Percentiles rank a stretch among this genome's conserved stretches.
phyloP scores from a whole-genome alignment of 1,140 invertebrate species.

The Caenorhabditis brenneri region DNA sequence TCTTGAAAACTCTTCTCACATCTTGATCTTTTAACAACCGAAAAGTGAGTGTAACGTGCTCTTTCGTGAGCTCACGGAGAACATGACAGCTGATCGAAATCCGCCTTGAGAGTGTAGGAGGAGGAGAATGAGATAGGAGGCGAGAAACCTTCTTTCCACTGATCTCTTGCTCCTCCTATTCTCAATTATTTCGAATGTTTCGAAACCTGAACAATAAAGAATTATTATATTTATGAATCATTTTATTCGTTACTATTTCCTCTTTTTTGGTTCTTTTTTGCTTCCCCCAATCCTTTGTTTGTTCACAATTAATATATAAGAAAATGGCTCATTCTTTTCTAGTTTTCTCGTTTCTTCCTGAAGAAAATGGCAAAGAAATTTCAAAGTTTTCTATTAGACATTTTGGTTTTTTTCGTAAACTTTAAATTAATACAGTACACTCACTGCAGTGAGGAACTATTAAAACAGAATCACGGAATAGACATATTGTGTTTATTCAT shows the following conservation, averaged over 20 bases:
- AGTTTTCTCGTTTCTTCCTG: not conserved
- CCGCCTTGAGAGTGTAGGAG: conserved; percentile 14
- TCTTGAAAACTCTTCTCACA: not conserved
- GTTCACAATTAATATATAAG: conserved; percentile 23
- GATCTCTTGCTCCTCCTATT: too few relatives aligned
- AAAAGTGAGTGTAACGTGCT: conserved; percentile 10
- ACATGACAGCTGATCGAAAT: conserved; percentile 39
- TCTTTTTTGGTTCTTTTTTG: not conserved
- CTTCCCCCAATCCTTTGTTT: conserved; percentile 14
- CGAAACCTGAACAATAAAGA: too few relatives aligned
- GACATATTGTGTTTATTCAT: too few relatives aligned
- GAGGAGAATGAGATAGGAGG: too few relatives aligned
- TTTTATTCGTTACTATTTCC: not conserved
- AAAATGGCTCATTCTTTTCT: not conserved
- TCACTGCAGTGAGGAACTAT: too few relatives aligned
- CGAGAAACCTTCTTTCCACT: not conserved
- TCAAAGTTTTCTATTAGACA: too few relatives aligned
- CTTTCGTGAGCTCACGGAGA: conserved; percentile 8
- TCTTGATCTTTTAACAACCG: not conserved
- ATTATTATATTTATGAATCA: too few relatives aligned
- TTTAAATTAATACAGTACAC: too few relatives aligned
- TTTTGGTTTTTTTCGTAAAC: too few relatives aligned
- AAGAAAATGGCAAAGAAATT: not conserved
- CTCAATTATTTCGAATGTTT: not conserved
- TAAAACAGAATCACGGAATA: too few relatives aligned